Percentiles rank a stretch among this genome's conserved stretches.
These are phyloP conservation scores for Salvator merianae DNA, from an alignment of 2,113 vertebrate species.

Conservation along the genomic window DNA sequence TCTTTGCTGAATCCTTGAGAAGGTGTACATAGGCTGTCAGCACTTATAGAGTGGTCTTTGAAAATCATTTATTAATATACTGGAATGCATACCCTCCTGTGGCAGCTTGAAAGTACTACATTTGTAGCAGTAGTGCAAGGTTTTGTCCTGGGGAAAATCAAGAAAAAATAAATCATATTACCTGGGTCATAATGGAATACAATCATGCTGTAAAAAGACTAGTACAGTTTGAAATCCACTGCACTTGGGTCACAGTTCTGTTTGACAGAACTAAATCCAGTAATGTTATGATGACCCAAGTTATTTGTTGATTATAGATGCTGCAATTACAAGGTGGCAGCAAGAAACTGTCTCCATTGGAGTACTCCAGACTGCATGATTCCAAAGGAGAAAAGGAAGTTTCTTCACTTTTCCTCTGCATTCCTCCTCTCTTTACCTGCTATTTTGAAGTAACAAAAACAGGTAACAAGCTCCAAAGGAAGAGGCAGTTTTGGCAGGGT, in stretches of 20 bases:
- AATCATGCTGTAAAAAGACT: neutral
- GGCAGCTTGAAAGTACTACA: conserved; percentile 44
- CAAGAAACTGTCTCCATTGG: no score
- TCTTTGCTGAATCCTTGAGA: neutral
- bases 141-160: fast-evolving
- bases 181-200: neutral
- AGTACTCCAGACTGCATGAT: no score
- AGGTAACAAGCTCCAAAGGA: no score
- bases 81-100: conserved; percentile 21
- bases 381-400: no score
- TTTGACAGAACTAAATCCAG: neutral
- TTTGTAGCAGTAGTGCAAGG: fast-evolving
- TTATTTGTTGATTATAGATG: neutral
- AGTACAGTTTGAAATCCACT: neutral
- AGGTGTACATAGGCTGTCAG: neutral
- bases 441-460: no score
- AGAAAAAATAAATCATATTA: neutral
- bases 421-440: no score
- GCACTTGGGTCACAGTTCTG: neutral
- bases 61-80: fast-evolving
- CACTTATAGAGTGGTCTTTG: neutral
- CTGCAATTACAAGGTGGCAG: no score
- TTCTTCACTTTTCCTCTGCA: no score
- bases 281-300: neutral
- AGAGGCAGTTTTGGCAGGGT: no score